phyloP scores from a whole-genome alignment of 2,888 invertebrate genomes.

The Molanna angustata region DNA sequence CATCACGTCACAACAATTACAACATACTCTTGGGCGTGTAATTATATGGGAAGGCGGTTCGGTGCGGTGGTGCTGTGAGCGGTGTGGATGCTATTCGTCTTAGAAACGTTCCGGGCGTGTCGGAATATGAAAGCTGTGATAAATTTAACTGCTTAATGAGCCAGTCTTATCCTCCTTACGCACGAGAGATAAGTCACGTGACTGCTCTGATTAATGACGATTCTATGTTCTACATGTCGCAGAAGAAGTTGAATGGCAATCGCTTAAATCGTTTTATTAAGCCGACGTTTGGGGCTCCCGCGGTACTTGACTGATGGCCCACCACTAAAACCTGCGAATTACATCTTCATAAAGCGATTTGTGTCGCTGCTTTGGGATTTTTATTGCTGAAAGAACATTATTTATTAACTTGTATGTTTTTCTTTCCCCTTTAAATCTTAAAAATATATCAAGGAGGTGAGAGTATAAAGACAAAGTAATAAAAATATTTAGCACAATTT shows the following conservation, averaged over 20 bases:
- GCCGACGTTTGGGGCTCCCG: constrained; percentile 17
- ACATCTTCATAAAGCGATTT: constrained; percentile 19
- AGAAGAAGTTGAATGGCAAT: constrained; percentile 19
- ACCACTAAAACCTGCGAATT: neutral
- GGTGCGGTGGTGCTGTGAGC: neutral
- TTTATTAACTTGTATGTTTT: constrained; percentile 12
- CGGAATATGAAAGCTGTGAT: constrained; percentile 30
- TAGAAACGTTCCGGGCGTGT: constrained; percentile 26
- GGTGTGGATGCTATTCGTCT: constrained; percentile 5
- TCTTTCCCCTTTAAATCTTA: neutral
- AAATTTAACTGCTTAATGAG: constrained; percentile 33
- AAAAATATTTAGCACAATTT: too few relatives aligned
- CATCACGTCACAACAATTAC: constrained; percentile 14
- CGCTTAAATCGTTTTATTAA: constrained; percentile 25
- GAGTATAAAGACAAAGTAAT: too few relatives aligned
- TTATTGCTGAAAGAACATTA: constrained; percentile 10
- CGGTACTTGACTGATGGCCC: constrained; percentile 11
- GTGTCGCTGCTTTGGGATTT: constrained; percentile 3
- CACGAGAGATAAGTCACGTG: constrained; percentile 28
- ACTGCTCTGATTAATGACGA: constrained; percentile 30
- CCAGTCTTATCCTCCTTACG: constrained; percentile 29
- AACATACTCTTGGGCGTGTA: constrained; percentile 4
- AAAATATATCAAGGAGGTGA: too few relatives aligned
- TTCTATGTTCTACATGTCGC: constrained; percentile 28
- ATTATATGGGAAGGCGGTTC: neutral